phyloP scores from a whole-genome alignment of 2,113 vertebrate genomes.

The Leucopsar rothschildi region DNA sequence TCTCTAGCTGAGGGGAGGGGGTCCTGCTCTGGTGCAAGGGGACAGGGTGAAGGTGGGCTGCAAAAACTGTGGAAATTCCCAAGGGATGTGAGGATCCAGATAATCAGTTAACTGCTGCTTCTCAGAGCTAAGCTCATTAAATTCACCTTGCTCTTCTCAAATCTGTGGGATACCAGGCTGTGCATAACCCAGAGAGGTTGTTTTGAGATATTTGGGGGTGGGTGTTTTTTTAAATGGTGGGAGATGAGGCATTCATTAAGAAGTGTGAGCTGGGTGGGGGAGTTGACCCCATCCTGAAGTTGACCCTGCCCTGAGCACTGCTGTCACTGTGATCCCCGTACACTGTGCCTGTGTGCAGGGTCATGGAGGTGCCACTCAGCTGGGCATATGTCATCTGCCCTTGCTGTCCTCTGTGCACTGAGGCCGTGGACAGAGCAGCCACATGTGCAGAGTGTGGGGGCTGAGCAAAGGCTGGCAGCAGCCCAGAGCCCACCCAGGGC shows the following conservation, averaged over 20 bases:
- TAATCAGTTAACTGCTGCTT: background rate
- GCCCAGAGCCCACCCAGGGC: background rate
- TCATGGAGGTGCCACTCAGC: background rate
- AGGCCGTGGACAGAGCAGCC: background rate
- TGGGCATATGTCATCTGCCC: background rate
- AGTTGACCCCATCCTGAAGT: background rate
- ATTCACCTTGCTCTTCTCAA: background rate
- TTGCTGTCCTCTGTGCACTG: background rate
- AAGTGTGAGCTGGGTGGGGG: background rate
- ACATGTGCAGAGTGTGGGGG: background rate
- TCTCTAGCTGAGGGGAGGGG: rapidly evolving
- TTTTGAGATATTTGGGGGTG: background rate
- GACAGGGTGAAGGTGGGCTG: background rate
- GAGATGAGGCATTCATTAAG: background rate
- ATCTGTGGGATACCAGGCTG: background rate
- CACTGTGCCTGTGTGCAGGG: background rate
- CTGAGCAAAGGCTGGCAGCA: background rate
- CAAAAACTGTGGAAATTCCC: background rate
- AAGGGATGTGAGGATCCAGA: background rate
- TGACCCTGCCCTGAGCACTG: background rate
- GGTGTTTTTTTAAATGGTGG: rapidly evolving
- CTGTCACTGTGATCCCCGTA: background rate
- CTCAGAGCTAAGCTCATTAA: background rate
- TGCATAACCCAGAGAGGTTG: rapidly evolving
- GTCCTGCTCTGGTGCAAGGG: background rate